A percentile compares a stretch with the other conserved stretches of the same genome.
These are phyloP conservation scores for Syrphus vitripennis DNA, from an alignment of 2,888 invertebrate species.

Conservation along the genomic window DNA sequence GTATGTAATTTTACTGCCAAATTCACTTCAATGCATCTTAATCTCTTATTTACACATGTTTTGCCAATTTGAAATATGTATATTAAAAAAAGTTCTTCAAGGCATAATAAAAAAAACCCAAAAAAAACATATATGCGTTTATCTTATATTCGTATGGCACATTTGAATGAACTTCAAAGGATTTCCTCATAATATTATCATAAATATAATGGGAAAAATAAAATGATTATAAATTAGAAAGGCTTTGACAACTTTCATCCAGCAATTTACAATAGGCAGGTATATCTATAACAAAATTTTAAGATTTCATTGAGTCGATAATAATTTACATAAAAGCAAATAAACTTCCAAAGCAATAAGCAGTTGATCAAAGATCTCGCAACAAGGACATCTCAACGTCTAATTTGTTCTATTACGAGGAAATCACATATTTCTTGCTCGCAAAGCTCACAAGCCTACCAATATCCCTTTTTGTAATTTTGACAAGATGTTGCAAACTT, in stretches of 20 bases:
- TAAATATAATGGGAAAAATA: not conserved
- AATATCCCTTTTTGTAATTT: not conserved
- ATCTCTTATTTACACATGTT: too few species aligned
- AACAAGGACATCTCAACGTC: conserved; percentile 32
- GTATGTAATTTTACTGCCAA: too few species aligned
- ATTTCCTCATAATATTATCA: not conserved
- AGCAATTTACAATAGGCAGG: not conserved
- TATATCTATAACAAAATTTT: not conserved
- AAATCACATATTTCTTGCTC: not conserved
- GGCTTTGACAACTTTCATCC: not conserved
- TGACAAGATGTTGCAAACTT: not conserved
- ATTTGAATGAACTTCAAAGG: not conserved
- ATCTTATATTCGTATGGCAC: too few species aligned
- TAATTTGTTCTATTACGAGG: conserved; percentile 39
- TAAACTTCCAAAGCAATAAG: conserved; percentile 45
- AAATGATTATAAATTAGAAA: not conserved
- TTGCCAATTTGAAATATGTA: too few species aligned
- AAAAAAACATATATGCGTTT: too few species aligned
- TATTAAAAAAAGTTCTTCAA: too few species aligned
- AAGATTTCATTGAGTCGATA: conserved; percentile 43
- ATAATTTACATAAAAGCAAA: conserved; percentile 49
- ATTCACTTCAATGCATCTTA: too few species aligned
- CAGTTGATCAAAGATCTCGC: conserved; percentile 15
- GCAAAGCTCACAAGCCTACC: not conserved
- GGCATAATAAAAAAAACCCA: too few species aligned